phyloP scores from a whole-genome alignment of 2,113 vertebrate genomes.

The Nothobranchius furzeri region DNA sequence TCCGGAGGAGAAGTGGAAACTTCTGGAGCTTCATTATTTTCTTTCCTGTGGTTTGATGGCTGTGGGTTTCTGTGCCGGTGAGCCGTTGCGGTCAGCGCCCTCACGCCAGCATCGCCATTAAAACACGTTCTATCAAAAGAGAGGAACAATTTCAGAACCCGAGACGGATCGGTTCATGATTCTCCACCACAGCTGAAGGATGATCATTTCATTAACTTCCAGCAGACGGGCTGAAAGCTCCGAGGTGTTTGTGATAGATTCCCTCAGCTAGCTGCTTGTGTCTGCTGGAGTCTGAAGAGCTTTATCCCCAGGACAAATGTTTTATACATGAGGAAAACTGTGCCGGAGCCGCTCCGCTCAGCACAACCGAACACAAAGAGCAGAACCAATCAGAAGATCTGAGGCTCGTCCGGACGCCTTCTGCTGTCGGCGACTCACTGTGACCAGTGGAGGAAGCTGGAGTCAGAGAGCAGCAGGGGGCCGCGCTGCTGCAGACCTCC shows the following conservation, averaged over 20 bases:
- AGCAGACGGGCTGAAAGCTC: conserved; percentile 30
- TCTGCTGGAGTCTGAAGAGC: conserved; percentile 40
- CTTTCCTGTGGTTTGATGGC: conserved; percentile 26
- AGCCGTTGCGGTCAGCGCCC: conserved; percentile 5
- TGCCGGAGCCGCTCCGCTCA: conserved; percentile 42
- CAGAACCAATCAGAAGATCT: conserved; percentile 23
- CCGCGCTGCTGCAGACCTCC: no score
- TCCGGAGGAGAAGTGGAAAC: background rate
- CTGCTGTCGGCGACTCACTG: background rate
- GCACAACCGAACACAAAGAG: conserved; percentile 42
- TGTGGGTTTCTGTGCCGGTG: conserved; percentile 19
- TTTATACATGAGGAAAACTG: conserved; percentile 61
- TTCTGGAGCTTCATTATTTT: conserved; percentile 38
- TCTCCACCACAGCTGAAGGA: background rate
- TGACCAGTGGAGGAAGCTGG: conserved; percentile 3
- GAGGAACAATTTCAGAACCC: background rate
- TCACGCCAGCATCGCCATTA: background rate
- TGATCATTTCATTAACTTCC: conserved; percentile 24
- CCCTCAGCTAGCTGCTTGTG: conserved; percentile 26
- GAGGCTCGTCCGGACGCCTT: conserved; percentile 1
- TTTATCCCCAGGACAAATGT: conserved; percentile 59
- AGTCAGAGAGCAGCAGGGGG: background rate
- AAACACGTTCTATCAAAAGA: conserved; percentile 1
- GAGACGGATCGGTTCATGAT: background rate
- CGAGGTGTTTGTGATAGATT: conserved; percentile 25